These are phyloP conservation scores for Patiria miniata DNA, from an alignment of 35 echinoderm and acorn worm species.

Conservation along the genomic window DNA sequence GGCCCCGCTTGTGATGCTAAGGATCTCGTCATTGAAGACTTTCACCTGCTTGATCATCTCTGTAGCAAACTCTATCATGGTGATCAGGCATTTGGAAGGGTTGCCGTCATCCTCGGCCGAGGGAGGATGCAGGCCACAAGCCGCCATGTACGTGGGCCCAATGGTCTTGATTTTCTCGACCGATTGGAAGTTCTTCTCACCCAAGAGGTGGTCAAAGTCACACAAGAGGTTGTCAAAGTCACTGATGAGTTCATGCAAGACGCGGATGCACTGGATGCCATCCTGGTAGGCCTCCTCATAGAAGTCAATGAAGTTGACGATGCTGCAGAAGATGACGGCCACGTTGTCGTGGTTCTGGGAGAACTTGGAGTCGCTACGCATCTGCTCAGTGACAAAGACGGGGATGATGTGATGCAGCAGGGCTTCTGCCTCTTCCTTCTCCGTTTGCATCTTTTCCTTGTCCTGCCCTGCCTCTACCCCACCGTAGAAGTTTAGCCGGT, in stretches of 20 bases:
- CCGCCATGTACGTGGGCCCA: constrained; percentile 97
- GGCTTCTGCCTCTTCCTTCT: constrained; percentile 82
- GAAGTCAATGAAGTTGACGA: constrained; percentile 99
- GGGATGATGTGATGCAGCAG: constrained; percentile 93
- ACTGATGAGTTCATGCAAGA: constrained; percentile 93
- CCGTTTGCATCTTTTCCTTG: constrained; percentile 76
- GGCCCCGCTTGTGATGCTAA: constrained; percentile 88
- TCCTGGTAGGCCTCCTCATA: constrained; percentile 89
- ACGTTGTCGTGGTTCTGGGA: constrained; percentile 95
- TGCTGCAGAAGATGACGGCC: constrained; percentile 91
- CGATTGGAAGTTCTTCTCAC: constrained; percentile 49
- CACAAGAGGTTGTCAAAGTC: constrained; percentile 96
- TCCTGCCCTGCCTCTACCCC: constrained; percentile 80
- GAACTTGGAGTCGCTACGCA: constrained; percentile 70
- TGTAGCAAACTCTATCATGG: constrained; percentile 79
- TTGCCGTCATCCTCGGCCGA: constrained; percentile 51
- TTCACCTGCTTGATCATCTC: constrained; percentile 84
- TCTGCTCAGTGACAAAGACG: constrained; percentile 80
- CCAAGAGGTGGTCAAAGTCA: no score
- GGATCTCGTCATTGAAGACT: constrained; percentile 85
- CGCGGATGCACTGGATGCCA: constrained; percentile 90
- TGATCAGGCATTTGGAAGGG: constrained; percentile 33
- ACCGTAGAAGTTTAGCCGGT: constrained; percentile 89
- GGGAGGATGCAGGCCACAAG: constrained; percentile 78
- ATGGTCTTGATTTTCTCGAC: constrained; percentile 99